Percentiles rank a stretch among this genome's conserved stretches.
Conservation (phyloP, 2,888 invertebrate genomes). For the Listrodromus nycthemerus region DNA sequence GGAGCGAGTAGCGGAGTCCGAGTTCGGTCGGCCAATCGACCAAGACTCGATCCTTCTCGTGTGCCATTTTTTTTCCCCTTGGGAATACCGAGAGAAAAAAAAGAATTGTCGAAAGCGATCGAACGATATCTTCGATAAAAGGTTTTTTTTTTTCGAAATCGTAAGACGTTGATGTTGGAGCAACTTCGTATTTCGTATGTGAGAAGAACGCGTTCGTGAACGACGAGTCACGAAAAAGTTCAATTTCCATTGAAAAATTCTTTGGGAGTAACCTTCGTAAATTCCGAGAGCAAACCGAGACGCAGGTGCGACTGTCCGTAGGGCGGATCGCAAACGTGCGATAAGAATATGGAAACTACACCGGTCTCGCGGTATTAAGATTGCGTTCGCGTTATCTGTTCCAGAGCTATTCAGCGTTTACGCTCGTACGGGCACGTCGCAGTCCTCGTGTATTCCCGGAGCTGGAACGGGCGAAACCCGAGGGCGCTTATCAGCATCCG, state of each 20-base stretch:
- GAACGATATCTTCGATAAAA: no score
- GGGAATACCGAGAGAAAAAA: no score
- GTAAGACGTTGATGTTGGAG: no score
- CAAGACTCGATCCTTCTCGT: no score
- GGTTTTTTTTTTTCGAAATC: no score
- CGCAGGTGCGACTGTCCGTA: conserved; percentile 49
- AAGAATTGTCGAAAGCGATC: no score
- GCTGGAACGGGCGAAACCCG: neutral
- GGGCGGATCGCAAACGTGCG: conserved; percentile 72
- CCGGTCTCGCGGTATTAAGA: conserved; percentile 75
- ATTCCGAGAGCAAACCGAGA: neutral
- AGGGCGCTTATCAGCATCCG: conserved; percentile 58
- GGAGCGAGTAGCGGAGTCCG: no score
- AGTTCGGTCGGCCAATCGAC: no score
- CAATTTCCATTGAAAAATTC: neutral
- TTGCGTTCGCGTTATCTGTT: conserved; percentile 59
- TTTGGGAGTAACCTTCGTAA: neutral
- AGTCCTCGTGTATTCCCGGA: conserved; percentile 3
- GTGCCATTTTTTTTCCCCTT: no score
- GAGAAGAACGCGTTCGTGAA: no score
- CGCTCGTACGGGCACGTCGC: conserved; percentile 27
- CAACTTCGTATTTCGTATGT: no score
- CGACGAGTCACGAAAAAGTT: no score
- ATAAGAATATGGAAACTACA: conserved; percentile 74
- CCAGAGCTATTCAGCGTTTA: neutral